Evolutionary conservation across 2,888 invertebrate genomes (phyloP).

Genomic region (Trichacis sp.): DNA sequence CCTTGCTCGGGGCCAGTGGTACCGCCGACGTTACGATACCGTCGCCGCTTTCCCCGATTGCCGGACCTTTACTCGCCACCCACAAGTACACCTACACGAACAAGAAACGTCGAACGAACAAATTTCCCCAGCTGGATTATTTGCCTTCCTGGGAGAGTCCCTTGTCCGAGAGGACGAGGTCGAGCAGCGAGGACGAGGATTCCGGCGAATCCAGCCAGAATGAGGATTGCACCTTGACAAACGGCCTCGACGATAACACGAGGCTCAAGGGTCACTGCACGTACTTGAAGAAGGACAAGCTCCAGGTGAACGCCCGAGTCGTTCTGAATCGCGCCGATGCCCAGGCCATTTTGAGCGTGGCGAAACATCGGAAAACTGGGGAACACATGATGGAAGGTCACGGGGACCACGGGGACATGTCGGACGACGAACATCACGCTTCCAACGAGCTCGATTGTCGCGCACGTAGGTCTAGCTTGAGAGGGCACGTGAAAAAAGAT

Average conservation of each 20-base stretch:
- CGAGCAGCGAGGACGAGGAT: conserved; percentile 60
- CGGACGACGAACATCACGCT: conserved; percentile 60
- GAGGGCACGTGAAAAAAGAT: conserved; percentile 73
- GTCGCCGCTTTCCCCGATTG: conserved; percentile 61
- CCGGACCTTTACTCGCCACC: conserved; percentile 60
- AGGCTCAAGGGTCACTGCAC: conserved; percentile 50
- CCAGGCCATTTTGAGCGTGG: conserved; percentile 43
- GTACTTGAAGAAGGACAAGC: conserved; percentile 57
- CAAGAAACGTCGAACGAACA: conserved; percentile 59
- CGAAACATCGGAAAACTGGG: conserved; percentile 54
- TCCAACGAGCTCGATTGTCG: conserved; percentile 57
- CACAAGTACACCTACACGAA: conserved; percentile 66
- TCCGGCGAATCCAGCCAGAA: conserved; percentile 60
- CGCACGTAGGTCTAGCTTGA: conserved; percentile 67
- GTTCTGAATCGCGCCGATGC: conserved; percentile 58
- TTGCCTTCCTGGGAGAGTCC: conserved; percentile 63
- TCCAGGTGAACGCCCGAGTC: conserved; percentile 59
- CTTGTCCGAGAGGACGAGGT: conserved; percentile 60
- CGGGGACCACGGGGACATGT: conserved; percentile 57
- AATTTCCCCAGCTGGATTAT: conserved; percentile 55
- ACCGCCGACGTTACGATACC: conserved; percentile 62
- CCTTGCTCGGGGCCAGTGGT: conserved; percentile 54
- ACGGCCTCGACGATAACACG: conserved; percentile 55
- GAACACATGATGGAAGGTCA: conserved; percentile 51
- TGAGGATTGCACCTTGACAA: conserved; percentile 55